Conservation (phyloP, 2,113 vertebrate species). For the Melanocharis versteri region DNA sequence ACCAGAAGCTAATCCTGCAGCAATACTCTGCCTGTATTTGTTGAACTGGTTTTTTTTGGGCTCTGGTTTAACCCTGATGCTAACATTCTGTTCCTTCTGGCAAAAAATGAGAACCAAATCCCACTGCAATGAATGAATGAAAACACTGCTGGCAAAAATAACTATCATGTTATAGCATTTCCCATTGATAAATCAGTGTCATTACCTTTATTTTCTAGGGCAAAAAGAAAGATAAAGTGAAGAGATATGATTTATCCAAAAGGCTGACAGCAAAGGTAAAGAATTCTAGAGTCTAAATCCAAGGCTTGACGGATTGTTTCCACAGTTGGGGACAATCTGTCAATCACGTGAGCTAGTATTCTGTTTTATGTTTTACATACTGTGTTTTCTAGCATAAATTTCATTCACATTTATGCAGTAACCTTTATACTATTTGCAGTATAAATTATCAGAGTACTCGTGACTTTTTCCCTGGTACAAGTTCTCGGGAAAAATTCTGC, state of each 20-base stretch:
- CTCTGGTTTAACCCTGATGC: neutral
- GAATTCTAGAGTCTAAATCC: neutral
- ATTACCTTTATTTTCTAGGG: neutral
- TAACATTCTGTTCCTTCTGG: neutral
- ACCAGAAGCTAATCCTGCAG: slow-evolving; percentile 37
- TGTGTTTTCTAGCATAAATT: neutral
- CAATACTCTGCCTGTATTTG: neutral
- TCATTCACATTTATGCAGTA: neutral
- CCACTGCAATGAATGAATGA: neutral
- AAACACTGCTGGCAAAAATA: neutral
- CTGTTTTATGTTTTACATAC: neutral
- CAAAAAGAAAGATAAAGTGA: neutral
- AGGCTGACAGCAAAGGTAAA: neutral
- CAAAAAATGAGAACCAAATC: neutral
- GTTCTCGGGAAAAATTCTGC: neutral
- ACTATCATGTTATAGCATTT: neutral
- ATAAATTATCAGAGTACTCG: neutral
- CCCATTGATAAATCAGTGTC: neutral
- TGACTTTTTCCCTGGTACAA: neutral
- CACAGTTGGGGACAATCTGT: neutral
- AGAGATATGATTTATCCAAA: neutral
- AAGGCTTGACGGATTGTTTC: neutral
- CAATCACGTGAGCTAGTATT: neutral
- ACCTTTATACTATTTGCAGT: neutral
- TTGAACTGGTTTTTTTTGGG: slow-evolving; percentile 7